Base-by-base conservation (phyloP, 1,140 invertebrate genomes). In the Drosophila lowei region DNA sequence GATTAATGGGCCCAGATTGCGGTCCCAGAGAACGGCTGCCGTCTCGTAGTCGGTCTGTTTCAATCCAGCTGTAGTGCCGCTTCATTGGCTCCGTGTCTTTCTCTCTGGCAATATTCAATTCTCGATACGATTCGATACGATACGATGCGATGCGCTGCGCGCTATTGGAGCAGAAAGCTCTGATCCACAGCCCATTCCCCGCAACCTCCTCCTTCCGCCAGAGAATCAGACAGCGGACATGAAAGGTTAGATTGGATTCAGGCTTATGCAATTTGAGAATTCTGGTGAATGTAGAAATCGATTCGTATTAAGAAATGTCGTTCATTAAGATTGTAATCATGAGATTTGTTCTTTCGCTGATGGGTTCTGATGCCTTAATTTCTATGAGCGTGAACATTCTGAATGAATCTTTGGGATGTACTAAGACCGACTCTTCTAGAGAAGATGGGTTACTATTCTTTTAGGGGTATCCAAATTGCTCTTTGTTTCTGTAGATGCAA, bases 81-180 rank as follows among this genome's bases (percentile, higher is more conserved):
- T 88, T 75, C 81, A 86, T 78, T 86, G 83, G 62, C 62, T 72
- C n/a, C 41, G 75, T 15, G 23, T 38, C 34, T 38, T 11, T 2
- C 11, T 38, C 34, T 11, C 11, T 68, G 49, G 57, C 50, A 41
- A 74, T 74, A 83, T 80, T 84, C 66, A 80, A 84, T 84, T 80
- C 67, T 72, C 66, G 62, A 68, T 80, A 34, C 30, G 30, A 30
- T 30, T 30, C 30, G 30, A 30, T 30, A 9, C 30, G 30, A 72
- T 43, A 48, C 56, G 57, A 68, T 68, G 70, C 78, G 70, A 72
- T 43, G 57, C 56, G 23, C n/a, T 68, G 74, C 78, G 70, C 52
- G 48, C 83, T 85, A 88, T 78, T 88, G 83, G 78, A 86, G 83
- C 83, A 77, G 62, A 88, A 86, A 88, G 71, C 66, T 50, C 43